Base-by-base conservation (phyloP, 2,113 vertebrate species). In the Dascyllus trimaculatus region DNA sequence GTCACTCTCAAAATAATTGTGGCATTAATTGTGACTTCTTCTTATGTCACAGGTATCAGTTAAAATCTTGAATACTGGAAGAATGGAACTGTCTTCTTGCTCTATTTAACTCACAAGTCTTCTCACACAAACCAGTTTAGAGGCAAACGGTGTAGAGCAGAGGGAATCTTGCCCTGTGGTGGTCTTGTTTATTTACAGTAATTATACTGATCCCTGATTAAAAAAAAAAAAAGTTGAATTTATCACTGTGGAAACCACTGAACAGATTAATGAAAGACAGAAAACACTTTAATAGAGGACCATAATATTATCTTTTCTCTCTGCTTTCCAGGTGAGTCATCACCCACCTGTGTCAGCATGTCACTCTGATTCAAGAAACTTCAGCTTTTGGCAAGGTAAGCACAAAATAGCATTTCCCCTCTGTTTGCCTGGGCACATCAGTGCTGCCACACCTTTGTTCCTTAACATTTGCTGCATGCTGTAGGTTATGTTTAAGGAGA, bases 341-440 rank as follows among this genome's bases (percentile, higher is more conserved):
- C 98, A 99, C 92, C 98, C 98, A 76, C 98, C 98, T 85, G 96
- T 99, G 91, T 99, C 98, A 68, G 97, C 97, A 82, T 99, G 98
- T 93, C 98, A 99, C 93, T 95, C 96, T 90, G 98, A 99, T 93
- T 99, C 98, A 63, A 97, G 95, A 95, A 99, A 99, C 93, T 99
- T 99, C 94, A 95, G 95, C 85, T 99, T 99, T 93, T 99, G 97
- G 97, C 98, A 99, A 97, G 98, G 98, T 99, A 51, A 87, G 91
- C 29, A 32, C n/a, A 40, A 69, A 19, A 19, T 22, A 26, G n/a
- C 11, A 11, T 38, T 61, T 45, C 19, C 18, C 24, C 38, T 65
- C 53, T 32, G 19, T 46, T 21, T 38, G 18, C 9, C 32, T 40
- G 21, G 11, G 6, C 4, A 38, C 17, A 15, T 22, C 14, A 43